phyloP scores from a whole-genome alignment of 2,888 invertebrate genomes.

The Orthonychiurus folsomi region DNA sequence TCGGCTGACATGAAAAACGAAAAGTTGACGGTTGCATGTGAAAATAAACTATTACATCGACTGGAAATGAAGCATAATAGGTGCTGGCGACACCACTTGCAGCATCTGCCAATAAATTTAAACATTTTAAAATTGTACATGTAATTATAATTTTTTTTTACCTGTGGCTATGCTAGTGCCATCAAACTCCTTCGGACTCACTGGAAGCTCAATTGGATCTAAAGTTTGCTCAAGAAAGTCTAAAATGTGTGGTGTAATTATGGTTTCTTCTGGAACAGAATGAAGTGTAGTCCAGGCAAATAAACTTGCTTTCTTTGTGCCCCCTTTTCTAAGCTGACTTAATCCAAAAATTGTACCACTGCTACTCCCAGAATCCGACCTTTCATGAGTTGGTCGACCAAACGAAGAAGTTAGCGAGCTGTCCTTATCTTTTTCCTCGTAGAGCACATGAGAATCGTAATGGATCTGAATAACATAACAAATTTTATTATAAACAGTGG shows the following conservation, averaged over 20 bases:
- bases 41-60: constrained; percentile 96
- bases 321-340: constrained; percentile 26
- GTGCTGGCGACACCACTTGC: constrained; percentile 37
- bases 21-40: constrained; percentile 96
- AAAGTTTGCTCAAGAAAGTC: constrained; percentile 95
- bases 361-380: constrained; percentile 36
- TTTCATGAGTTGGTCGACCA: constrained; percentile 25
- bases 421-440: constrained; percentile 50
- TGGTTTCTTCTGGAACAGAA: constrained; percentile 93
- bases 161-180: constrained; percentile 29
- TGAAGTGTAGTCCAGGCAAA: constrained; percentile 94
- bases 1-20: constrained; percentile 89
- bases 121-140: constrained; percentile 13
- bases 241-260: constrained; percentile 91
- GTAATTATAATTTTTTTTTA: constrained; percentile 18
- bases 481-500: background rate
- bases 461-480: constrained; percentile 52
- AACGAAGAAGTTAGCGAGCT: constrained; percentile 40
- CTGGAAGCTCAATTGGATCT: constrained; percentile 72
- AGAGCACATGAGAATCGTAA: constrained; percentile 67
- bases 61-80: constrained; percentile 82
- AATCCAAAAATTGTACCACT: constrained; percentile 20
- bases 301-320: constrained; percentile 76
- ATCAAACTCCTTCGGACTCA: constrained; percentile 36
- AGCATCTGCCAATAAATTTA: constrained; percentile 24